Conservation (phyloP, 2,113 vertebrate species). For the Mormyrus lacerda region DNA sequence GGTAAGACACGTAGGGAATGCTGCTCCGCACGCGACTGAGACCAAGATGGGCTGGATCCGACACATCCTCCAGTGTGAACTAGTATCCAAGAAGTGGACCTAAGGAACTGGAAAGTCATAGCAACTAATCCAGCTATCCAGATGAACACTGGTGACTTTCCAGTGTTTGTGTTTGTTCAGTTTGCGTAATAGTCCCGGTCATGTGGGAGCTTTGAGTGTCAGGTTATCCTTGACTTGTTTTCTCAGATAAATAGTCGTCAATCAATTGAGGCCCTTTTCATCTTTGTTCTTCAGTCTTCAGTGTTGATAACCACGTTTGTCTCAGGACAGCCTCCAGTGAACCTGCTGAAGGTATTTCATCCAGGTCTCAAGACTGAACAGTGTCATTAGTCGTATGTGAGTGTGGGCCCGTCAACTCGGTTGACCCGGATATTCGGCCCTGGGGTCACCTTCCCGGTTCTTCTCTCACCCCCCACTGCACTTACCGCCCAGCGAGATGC, state of each 20-base stretch:
- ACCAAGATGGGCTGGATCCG: background rate
- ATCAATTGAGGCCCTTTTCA: background rate
- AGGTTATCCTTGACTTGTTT: background rate
- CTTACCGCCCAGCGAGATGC: background rate
- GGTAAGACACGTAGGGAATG: conserved; percentile 16
- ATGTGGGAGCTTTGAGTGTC: background rate
- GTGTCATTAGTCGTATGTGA: background rate
- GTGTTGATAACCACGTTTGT: background rate
- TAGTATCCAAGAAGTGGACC: background rate
- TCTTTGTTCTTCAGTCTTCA: background rate
- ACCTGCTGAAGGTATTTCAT: background rate
- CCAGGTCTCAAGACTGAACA: background rate
- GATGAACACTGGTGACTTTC: background rate
- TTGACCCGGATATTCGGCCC: background rate
- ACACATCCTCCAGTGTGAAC: background rate
- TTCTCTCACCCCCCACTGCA: background rate
- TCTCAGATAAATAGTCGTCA: background rate
- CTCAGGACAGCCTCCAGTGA: background rate
- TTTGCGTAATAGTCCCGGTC: background rate
- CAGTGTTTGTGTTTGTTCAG: background rate
- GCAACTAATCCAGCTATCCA: background rate
- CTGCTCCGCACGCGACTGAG: background rate
- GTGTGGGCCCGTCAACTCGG: background rate
- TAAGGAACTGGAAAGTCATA: background rate
- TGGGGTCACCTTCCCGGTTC: background rate